phyloP scores from a whole-genome alignment of 2,113 vertebrate genomes.

The Chamaetylas fuelleborni region DNA sequence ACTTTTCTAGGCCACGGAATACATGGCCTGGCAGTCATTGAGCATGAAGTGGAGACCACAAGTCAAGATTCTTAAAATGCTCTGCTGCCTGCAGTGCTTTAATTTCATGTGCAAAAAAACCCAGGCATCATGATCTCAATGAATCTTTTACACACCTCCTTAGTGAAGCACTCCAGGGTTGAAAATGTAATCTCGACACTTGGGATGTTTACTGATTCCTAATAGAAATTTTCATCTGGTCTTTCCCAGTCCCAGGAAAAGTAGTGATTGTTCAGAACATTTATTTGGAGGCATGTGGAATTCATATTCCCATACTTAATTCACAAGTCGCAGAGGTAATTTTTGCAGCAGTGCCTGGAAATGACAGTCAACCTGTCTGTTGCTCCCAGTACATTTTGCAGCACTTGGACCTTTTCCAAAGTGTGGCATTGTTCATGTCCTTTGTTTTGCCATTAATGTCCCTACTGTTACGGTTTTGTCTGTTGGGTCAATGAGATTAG shows the following conservation, averaged over 20 bases:
- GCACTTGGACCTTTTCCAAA: background rate
- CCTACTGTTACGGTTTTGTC: constrained; percentile 24
- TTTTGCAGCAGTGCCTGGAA: background rate
- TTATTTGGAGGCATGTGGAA: background rate
- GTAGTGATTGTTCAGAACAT: background rate
- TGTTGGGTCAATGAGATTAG: constrained; percentile 47
- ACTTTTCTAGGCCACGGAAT: background rate
- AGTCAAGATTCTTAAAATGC: background rate
- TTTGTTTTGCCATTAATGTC: constrained; percentile 50
- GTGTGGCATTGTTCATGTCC: background rate
- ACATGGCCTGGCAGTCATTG: background rate
- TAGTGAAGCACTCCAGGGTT: background rate
- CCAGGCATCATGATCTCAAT: background rate
- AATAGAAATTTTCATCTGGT: background rate
- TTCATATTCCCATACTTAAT: background rate
- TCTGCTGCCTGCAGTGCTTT: background rate
- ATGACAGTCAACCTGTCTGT: background rate
- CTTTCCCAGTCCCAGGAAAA: background rate
- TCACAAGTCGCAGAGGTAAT: background rate
- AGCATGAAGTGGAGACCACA: background rate
- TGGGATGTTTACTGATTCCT: background rate
- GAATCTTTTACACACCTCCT: background rate
- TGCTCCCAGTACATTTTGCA: background rate
- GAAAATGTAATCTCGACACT: background rate
- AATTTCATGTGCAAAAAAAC: background rate